These are phyloP conservation scores for Crambe crambe DNA, from an alignment of 37 sponge, comb jelly and placozoan species.

Conservation along the genomic window DNA sequence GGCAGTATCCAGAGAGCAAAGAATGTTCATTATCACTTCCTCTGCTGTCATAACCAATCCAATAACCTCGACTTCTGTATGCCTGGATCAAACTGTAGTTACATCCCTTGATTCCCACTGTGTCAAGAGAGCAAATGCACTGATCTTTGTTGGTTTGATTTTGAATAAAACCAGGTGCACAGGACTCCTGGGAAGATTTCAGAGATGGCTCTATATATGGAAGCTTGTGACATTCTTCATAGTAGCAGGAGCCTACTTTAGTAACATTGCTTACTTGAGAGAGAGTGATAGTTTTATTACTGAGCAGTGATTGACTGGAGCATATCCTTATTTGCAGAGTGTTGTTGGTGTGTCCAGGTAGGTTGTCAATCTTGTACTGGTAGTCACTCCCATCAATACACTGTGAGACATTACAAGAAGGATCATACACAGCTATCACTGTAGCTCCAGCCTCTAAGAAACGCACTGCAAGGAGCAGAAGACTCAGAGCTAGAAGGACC, in stretches of 20 bases:
- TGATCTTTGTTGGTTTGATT: background rate
- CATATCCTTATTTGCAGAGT: too few relatives aligned
- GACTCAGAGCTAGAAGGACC: too few relatives aligned
- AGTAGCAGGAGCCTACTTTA: background rate
- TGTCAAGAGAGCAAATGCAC: slow-evolving; percentile 27
- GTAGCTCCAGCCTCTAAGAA: too few relatives aligned
- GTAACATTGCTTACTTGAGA: background rate
- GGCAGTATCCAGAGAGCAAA: background rate
- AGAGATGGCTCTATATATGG: background rate
- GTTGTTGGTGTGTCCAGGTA: too few relatives aligned
- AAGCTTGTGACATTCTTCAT: background rate
- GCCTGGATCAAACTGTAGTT: background rate
- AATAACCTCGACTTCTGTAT: slow-evolving; percentile 8
- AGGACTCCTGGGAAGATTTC: background rate
- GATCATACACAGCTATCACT: too few relatives aligned
- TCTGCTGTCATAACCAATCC: slow-evolving; percentile 25
- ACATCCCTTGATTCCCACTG: slow-evolving; percentile 6
- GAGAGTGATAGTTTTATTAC: background rate
- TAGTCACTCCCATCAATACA: too few relatives aligned
- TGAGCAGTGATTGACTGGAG: too few relatives aligned
- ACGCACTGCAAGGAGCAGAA: too few relatives aligned
- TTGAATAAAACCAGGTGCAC: slow-evolving; percentile 18
- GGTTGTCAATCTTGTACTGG: too few relatives aligned
- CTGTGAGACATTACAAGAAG: too few relatives aligned
- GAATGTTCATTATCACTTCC: background rate